phyloP scores from a whole-genome alignment of 2,113 vertebrate species.

The Zapornia atra region DNA sequence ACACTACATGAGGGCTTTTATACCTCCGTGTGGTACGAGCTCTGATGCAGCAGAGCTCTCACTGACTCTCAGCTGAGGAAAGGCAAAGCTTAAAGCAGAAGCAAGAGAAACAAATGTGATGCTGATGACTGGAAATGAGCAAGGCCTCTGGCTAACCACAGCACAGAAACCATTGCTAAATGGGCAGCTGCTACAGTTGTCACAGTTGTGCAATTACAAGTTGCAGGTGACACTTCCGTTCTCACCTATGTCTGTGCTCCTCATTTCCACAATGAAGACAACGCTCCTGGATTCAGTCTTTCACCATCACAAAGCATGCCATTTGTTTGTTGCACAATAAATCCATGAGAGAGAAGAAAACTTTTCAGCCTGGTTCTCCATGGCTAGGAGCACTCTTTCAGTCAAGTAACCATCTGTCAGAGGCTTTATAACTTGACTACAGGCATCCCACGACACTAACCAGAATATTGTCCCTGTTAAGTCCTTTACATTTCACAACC shows the following conservation, averaged over 20 bases:
- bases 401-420: background rate
- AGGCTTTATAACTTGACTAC: background rate
- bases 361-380: background rate
- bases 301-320: background rate
- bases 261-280: background rate
- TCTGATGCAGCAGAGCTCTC: background rate
- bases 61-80: background rate
- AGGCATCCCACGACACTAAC: background rate
- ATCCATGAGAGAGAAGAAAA: background rate
- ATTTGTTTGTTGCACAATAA: background rate
- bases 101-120: background rate
- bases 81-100: background rate
- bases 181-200: background rate
- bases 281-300: background rate
- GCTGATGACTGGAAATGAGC: background rate
- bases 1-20: background rate
- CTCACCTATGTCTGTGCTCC: background rate
- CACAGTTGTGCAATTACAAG: background rate
- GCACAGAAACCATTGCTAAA: background rate
- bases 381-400: background rate
- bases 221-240: background rate
- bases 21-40: background rate
- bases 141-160: background rate
- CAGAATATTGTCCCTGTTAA: background rate
- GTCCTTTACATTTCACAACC: background rate